Percentiles rank a stretch among this genome's conserved stretches.
Evolutionary conservation across 2,797 vertebrate species (phyloP).

Genomic region (Malurus splendens): DNA sequence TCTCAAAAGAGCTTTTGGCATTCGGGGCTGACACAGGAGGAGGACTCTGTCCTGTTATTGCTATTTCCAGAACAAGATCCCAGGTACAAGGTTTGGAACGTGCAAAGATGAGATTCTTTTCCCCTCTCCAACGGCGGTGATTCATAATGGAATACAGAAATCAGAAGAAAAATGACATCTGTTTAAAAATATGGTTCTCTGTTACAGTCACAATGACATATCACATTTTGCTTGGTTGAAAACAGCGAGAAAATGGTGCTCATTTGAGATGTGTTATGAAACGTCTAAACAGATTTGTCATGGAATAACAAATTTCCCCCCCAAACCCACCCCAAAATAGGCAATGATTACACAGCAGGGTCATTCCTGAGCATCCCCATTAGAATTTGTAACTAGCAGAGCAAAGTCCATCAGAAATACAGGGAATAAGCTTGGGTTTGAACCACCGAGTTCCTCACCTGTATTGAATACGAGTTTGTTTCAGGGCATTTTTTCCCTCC

Average conservation of each 20-base stretch:
- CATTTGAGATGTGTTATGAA: slow-evolving; percentile 61
- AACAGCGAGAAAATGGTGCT: slow-evolving; percentile 59
- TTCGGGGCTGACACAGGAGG: slow-evolving; percentile 37
- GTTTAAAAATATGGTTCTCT: slow-evolving; percentile 64
- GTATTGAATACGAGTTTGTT: slow-evolving; percentile 29
- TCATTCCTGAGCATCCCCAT: slow-evolving; percentile 33
- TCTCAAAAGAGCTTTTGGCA: slow-evolving; percentile 16
- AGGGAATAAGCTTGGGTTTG: slow-evolving; percentile 10
- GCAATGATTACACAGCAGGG: slow-evolving; percentile 46
- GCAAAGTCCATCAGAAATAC: slow-evolving; percentile 16
- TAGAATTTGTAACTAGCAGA: slow-evolving; percentile 22
- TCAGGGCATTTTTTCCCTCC: background rate
- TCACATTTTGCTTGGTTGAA: slow-evolving; percentile 61
- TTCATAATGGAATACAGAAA: slow-evolving; percentile 60
- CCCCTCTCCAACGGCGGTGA: slow-evolving; percentile 7
- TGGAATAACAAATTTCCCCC: slow-evolving; percentile 13
- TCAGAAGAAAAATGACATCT: slow-evolving; percentile 64
- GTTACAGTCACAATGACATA: slow-evolving; percentile 61
- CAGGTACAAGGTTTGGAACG: slow-evolving; percentile 37
- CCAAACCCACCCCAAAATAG: background rate
- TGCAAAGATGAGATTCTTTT: background rate
- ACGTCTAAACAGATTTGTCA: slow-evolving; percentile 55
- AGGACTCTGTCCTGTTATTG: background rate
- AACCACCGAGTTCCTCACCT: background rate
- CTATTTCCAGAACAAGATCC: slow-evolving; percentile 37